Evolutionary conservation across 2,888 invertebrate species (phyloP), one percentile per base, ranked within the genome.

Genomic region (Nebria salina): DNA sequence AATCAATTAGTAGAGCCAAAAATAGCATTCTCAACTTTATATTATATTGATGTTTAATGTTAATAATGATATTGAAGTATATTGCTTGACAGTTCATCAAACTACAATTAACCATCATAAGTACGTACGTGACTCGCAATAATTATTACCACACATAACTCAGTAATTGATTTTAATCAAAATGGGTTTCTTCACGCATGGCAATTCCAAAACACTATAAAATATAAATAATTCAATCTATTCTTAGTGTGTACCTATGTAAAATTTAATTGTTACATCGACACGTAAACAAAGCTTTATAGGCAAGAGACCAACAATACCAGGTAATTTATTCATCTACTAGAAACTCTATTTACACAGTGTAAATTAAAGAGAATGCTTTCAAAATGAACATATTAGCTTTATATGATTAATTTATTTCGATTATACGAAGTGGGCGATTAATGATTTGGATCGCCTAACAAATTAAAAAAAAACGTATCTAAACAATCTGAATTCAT

Each of bases 81-180:
- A 13, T 54, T 7, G 54, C 8, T 54, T 54, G 54, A 54, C 54
- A 6, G 8, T 54, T 13, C 13, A 54, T 54, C 54, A 54, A 54
- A 54, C 54, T 13, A 70, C 70, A 15, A 70, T 70, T 70, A 25
- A 11, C 70, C 4, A 7, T 7, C 34, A 70, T 70, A 70, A 70
- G 15, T 34, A 25, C 70, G 70, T 70, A 70, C 70, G 70, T 70
- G 70, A 25, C 13, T 70, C 9, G 70, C 70, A 70, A 25, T 70
- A 26, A 70, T 70, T 70, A 15, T 70, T 11, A 13, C 26, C n/a
- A 13, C 4, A 54, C 54, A 54, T 54, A 54, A 54, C 4, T 54
- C 54, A 54, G 8, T 54, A 3, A 11, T 54, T 54, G 7, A 54
- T 54, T 11, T 7, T 54, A 54, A 11, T 54, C 54, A 54, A 54